These are phyloP conservation scores for Montipora sp. DNA, from an alignment of 64 coral and sea anemone species.

Conservation along the genomic window DNA sequence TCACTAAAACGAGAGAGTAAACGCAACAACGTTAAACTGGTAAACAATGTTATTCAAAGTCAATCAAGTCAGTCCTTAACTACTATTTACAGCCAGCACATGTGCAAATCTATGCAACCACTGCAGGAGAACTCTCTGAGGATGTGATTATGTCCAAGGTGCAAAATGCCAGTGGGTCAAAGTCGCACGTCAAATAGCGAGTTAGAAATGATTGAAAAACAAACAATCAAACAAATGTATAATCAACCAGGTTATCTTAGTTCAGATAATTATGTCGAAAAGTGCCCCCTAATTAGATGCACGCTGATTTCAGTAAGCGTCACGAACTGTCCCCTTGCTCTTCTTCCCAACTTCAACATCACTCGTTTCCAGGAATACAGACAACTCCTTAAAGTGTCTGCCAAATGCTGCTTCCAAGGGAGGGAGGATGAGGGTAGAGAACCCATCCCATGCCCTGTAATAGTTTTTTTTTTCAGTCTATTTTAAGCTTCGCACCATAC, in stretches of 20 bases:
- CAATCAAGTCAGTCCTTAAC: slow-evolving; percentile 11
- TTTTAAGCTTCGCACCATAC: too few species aligned
- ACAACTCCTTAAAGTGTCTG: too few species aligned
- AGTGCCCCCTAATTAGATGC: background rate
- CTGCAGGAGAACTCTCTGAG: slow-evolving; percentile 55
- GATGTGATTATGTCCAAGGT: slow-evolving; percentile 86
- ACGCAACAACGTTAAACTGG: background rate
- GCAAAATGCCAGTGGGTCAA: slow-evolving; percentile 88
- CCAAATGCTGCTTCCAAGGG: too few species aligned
- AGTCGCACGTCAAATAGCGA: slow-evolving; percentile 83
- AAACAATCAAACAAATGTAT: background rate
- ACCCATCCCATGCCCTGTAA: too few species aligned
- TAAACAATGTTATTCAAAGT: background rate
- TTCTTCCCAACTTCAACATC: too few species aligned
- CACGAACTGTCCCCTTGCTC: too few species aligned
- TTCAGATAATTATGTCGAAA: background rate
- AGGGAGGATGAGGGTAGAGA: too few species aligned
- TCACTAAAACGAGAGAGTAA: background rate
- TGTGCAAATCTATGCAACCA: slow-evolving; percentile 61
- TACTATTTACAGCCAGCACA: slow-evolving; percentile 71
- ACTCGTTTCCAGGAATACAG: too few species aligned
- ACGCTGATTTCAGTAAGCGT: too few species aligned
- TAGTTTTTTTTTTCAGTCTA: too few species aligned
- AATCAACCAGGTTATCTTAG: background rate
- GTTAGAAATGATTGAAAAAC: background rate